These are phyloP conservation scores for Gopherus flavomarginatus DNA, from an alignment of 2,113 vertebrate species.

Conservation along the genomic window DNA sequence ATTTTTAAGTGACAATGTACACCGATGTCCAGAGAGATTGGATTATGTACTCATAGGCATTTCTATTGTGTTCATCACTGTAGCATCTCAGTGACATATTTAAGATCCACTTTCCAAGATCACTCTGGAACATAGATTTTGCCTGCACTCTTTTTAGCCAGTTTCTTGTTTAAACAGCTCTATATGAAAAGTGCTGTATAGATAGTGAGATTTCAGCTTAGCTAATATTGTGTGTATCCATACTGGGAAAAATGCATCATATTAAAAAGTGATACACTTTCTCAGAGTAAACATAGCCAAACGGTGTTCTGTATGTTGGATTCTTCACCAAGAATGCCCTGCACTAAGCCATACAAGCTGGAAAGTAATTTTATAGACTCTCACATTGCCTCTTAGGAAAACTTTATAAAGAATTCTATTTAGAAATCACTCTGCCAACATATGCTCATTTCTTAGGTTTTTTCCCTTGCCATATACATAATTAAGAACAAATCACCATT, in stretches of 20 bases:
- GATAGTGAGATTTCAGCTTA: background rate
- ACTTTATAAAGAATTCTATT: background rate
- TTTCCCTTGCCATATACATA: background rate
- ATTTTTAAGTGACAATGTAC: background rate
- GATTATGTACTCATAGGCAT: background rate
- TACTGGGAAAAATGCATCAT: background rate
- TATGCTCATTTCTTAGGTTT: background rate
- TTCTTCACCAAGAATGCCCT: background rate
- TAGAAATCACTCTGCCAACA: background rate
- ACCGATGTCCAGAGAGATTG: background rate
- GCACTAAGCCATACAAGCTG: accelerated
- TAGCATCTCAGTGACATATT: background rate
- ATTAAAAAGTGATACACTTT: background rate
- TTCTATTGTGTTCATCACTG: background rate
- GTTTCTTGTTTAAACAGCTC: background rate
- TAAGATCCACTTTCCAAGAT: background rate
- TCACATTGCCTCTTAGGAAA: background rate
- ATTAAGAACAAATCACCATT: background rate
- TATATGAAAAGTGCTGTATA: background rate
- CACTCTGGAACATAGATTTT: background rate
- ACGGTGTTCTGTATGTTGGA: background rate
- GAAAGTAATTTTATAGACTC: background rate
- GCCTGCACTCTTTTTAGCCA: background rate
- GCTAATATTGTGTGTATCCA: background rate
- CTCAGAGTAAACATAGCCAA: background rate